Evolutionary conservation across 2,797 vertebrate genomes (phyloP).

Genomic region (Carduelis carduelis): DNA sequence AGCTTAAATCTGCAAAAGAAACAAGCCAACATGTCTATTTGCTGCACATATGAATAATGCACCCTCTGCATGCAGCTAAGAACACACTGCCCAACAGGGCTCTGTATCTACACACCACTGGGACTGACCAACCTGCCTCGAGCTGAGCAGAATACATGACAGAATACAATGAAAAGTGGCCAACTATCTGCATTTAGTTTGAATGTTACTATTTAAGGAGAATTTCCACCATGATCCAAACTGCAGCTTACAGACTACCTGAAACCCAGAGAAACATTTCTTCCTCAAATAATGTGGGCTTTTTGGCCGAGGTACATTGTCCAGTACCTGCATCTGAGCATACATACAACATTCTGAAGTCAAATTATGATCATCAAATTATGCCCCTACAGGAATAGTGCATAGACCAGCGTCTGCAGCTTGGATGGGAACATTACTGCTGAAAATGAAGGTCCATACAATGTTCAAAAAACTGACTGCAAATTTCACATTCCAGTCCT

Average conservation of each 20-base stretch:
- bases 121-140: not conserved
- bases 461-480: not conserved
- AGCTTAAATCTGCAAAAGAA: not conserved
- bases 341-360: not conserved
- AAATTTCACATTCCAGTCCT: not conserved
- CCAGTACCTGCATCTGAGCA: not conserved
- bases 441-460: not conserved
- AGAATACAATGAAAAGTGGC: not conserved
- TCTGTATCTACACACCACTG: not conserved
- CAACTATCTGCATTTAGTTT: not conserved
- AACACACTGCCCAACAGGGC: not conserved
- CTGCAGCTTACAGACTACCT: not conserved
- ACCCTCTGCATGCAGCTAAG: not conserved
- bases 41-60: not conserved
- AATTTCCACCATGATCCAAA: not conserved
- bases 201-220: not conserved
- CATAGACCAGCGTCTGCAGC: not conserved
- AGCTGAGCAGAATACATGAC: fast-evolving
- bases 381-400: not conserved
- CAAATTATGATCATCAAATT: not conserved
- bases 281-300: not conserved
- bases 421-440: not conserved
- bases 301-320: not conserved
- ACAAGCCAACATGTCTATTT: not conserved
- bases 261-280: not conserved